phyloP scores from a whole-genome alignment of 35 echinoderm and acorn worm genomes.

The Heliocidaris erythrogramma region DNA sequence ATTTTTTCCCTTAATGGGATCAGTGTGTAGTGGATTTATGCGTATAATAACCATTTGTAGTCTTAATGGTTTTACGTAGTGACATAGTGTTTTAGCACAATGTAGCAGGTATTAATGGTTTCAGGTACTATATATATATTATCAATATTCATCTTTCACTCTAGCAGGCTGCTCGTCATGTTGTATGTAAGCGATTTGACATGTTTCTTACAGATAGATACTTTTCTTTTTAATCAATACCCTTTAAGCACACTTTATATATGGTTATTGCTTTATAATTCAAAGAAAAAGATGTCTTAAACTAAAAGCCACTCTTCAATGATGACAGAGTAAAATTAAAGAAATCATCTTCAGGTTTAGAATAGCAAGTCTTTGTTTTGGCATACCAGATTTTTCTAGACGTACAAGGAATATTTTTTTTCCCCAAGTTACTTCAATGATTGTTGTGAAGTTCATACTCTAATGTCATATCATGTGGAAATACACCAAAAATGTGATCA shows the following conservation, averaged over 20 bases:
- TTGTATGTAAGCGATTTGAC: neutral
- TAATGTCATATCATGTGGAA: too few relatives aligned
- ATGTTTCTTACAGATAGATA: neutral
- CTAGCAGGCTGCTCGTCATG: neutral
- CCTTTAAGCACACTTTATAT: neutral
- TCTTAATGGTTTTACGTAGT: slow-evolving; percentile 4
- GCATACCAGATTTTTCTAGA: too few relatives aligned
- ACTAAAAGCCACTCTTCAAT: neutral
- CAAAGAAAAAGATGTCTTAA: neutral
- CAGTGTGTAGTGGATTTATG: neutral
- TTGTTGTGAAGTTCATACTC: too few relatives aligned
- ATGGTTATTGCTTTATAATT: neutral
- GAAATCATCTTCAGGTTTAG: too few relatives aligned
- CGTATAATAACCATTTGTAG: neutral
- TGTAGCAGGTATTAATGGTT: neutral
- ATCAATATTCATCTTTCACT: slow-evolving; percentile 4
- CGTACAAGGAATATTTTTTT: too few relatives aligned
- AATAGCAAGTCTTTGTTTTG: too few relatives aligned
- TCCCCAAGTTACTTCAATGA: too few relatives aligned
- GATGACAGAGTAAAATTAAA: neutral
- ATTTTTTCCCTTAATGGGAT: neutral
- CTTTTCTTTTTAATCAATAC: neutral
- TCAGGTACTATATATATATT: slow-evolving; percentile 9
- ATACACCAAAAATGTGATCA: too few relatives aligned
- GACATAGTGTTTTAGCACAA: neutral